These are phyloP conservation scores for Ferdinandea cuprea DNA, from an alignment of 2,888 invertebrate species.

Conservation along the genomic window DNA sequence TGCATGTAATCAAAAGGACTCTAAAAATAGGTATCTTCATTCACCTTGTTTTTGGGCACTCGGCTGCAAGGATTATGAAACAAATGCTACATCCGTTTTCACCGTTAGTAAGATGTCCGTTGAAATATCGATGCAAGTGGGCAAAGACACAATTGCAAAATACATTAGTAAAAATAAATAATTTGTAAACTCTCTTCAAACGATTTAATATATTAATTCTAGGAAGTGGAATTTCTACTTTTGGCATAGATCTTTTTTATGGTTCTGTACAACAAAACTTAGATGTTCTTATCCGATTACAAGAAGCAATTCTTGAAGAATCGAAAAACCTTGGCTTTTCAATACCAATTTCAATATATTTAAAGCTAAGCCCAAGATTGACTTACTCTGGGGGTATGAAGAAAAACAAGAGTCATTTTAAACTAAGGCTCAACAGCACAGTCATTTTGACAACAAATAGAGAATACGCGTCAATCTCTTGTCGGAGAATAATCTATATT, in stretches of 20 bases:
- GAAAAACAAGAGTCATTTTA: constrained; percentile 10
- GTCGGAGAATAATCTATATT: constrained; percentile 76
- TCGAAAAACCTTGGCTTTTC: constrained; percentile 78
- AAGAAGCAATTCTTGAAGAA: constrained; percentile 77
- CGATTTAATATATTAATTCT: not conserved
- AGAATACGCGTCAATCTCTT: constrained; percentile 75
- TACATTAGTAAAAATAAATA: constrained; percentile 25
- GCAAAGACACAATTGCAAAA: constrained; percentile 16
- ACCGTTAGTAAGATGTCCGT: constrained; percentile 31
- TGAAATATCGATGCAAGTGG: constrained; percentile 32
- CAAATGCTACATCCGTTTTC: not conserved
- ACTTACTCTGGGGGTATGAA: constrained; percentile 78
- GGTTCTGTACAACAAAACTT: constrained; percentile 78
- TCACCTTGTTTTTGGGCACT: not conserved
- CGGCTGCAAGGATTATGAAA: not conserved
- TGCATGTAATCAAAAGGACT: not conserved
- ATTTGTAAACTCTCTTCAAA: not conserved
- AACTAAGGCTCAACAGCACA: constrained; percentile 64
- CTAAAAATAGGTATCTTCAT: not conserved
- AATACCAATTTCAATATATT: constrained; percentile 78
- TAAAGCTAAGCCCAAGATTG: constrained; percentile 78
- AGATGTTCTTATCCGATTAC: constrained; percentile 77
- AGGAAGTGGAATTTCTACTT: constrained; percentile 68
- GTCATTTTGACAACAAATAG: constrained; percentile 77
- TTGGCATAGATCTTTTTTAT: constrained; percentile 78